phyloP scores from a whole-genome alignment of 1,140 invertebrate genomes.

The Patella vulgata region DNA sequence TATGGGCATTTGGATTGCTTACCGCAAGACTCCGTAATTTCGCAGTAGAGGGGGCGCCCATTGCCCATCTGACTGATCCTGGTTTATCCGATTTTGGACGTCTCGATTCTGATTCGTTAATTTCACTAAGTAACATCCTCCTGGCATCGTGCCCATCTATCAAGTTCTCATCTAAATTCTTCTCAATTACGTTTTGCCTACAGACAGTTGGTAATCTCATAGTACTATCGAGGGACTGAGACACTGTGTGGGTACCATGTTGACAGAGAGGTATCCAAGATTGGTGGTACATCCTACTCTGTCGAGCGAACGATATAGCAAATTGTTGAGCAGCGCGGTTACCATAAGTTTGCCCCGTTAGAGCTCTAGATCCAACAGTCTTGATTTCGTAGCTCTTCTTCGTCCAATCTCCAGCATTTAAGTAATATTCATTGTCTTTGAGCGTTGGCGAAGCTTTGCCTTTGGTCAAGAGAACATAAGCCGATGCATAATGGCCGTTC shows the following conservation, averaged over 20 bases:
- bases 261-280: constrained; percentile 32
- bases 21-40: constrained; percentile 40
- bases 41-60: constrained; percentile 42
- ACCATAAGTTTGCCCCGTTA: neutral
- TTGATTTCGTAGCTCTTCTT: constrained; percentile 30
- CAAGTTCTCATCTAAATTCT: constrained; percentile 36
- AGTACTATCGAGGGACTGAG: constrained; percentile 16
- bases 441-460: constrained; percentile 50
- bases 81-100: constrained; percentile 31
- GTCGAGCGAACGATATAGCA: constrained; percentile 43
- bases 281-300: constrained; percentile 53
- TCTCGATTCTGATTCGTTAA: constrained; percentile 36
- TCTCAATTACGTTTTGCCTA: constrained; percentile 13
- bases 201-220: constrained; percentile 9
- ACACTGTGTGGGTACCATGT: constrained; percentile 22
- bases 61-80: constrained; percentile 13
- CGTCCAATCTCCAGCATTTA: constrained; percentile 58
- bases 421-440: constrained; percentile 52
- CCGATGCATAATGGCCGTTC: constrained; percentile 57
- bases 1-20: constrained; percentile 25
- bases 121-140: constrained; percentile 45
- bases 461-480: constrained; percentile 47
- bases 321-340: neutral
- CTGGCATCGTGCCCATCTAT: constrained; percentile 49
- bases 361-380: neutral